Evolutionary conservation across 2,888 invertebrate genomes (phyloP), one percentile per base, ranked within the genome.

Genomic region (Cephus pygmeus): DNA sequence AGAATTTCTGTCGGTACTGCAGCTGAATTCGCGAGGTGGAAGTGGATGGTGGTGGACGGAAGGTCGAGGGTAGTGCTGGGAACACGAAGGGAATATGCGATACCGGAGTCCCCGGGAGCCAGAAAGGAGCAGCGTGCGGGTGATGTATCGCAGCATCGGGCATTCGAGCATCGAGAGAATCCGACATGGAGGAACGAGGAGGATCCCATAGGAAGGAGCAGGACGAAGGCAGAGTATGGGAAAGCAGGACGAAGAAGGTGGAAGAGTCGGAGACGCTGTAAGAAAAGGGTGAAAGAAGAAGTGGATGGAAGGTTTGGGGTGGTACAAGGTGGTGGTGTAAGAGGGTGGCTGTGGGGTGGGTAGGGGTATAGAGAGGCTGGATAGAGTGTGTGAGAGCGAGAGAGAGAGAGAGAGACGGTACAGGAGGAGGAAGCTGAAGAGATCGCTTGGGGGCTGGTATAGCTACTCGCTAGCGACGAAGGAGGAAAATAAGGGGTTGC

Each of bases 401-500:
- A 68, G 75, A 36, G 30, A 75, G 75, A 69, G 69, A 56, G 23
- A 75, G 75, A 69, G 69, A 56, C 9, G 15, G 23, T 73, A 40
- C 35, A 35, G 35, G 11, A 35, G 35, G 6, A 31, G 74, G 30
- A 12, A 76, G 35, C 34, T 4, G 56, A 71, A 71, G 76, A 69
- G 12, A 74, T 69, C 73, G 73, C n/a, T 73, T 34, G 75, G 75
- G 56, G 33, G 73, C 77, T 69, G 78, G 23, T 56, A 56, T 56
- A 56, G 82, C 83, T 77, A 79, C 75, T 78, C 76, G 81, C 77
- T 78, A 80, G 81, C 68, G 84, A 81, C 80, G 84, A 84, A 85
- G 87, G 85, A 87, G 86, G 88, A 88, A 90, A 90, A 88, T 88
- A 90, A 89, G 89, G 88, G 89, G 88, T 88, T 88, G 87, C 84